Evolutionary conservation across 2,888 invertebrate genomes (phyloP), one percentile per base, ranked within the genome.

Genomic region (Megastigmus dorsalis): DNA sequence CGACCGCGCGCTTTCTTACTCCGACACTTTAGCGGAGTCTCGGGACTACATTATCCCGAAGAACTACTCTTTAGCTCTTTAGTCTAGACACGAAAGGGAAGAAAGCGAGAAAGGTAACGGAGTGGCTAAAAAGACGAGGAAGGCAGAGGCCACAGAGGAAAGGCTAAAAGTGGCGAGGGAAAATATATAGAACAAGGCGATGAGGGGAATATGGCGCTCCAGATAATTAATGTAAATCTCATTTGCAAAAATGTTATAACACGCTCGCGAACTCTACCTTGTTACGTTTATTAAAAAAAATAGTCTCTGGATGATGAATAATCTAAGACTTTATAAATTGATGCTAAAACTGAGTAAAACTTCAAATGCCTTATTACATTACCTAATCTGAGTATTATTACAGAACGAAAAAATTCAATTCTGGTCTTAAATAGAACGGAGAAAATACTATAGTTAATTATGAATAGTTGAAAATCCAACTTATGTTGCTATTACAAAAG

Each of bases 41-140:
- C 50, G 65, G 57, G 76, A 78, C 79, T 80, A 76, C 78, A 81
- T 80, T 79, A 81, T 78, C 77, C 77, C 66, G 66, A 57, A 62
- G 71, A 76, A 78, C 73, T 70, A 71, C 75, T 79, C 77, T 75
- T 76, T 70, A 75, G 76, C 78, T 79, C 79, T 80, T 81, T 79
- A 76, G 76, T 73, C 75, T 75, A 57, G 75, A 75, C 74, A 57
- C 28, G 48, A 75, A 52, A 74, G 55, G 38, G 59, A 68, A 54
- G 60, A 45, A 52, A 57, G 50, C 45, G 68, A 62, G 59, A 67
- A 52, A 69, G 70, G 41, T 43, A 48, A 36, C 36, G 63, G 9
- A 26, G 20, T 6, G 36, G 20, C 36, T 26, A 57, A 20, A 48
- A 41, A 67, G 33, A 15, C 10, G 23, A 28, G 20, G n/a, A 28